phyloP scores from a whole-genome alignment of 2,888 invertebrate species.

The Drosophila borealis region DNA sequence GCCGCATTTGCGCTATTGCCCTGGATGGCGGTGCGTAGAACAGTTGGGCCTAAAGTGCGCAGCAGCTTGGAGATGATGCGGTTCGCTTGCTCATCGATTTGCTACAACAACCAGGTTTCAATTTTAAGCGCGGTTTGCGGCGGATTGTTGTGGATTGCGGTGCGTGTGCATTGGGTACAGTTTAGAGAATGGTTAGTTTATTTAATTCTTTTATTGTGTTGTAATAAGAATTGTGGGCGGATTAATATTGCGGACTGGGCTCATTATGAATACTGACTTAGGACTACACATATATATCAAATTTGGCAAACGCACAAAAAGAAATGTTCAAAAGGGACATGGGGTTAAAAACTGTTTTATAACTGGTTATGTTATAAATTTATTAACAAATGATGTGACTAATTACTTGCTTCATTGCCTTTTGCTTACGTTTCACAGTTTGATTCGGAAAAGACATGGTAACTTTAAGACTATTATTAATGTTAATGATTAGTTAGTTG shows the following conservation, averaged over 20 bases:
- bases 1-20: conserved; percentile 83
- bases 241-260: not conserved
- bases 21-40: conserved; percentile 86
- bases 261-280: not conserved
- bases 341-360: no score
- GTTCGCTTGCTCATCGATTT: conserved; percentile 84
- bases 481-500: conserved; percentile 17
- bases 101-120: conserved; percentile 83
- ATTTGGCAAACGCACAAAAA: not conserved
- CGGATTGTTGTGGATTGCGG: conserved; percentile 11
- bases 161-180: conserved; percentile 37
- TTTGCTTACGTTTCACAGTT: not conserved
- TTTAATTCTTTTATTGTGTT: conserved; percentile 16
- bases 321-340: not conserved
- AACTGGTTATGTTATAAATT: no score
- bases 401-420: not conserved
- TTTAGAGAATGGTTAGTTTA: conserved; percentile 45
- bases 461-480: not conserved
- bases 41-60: conserved; percentile 90
- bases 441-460: not conserved
- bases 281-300: not conserved
- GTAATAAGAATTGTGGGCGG: conserved; percentile 8
- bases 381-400: conserved; percentile 1
- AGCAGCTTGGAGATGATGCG: conserved; percentile 86
- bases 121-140: conserved; percentile 21